Evolutionary conservation across 1,140 invertebrate species (phyloP), one percentile per base, ranked within the genome.

Genomic region (Zaprionus davidi): DNA sequence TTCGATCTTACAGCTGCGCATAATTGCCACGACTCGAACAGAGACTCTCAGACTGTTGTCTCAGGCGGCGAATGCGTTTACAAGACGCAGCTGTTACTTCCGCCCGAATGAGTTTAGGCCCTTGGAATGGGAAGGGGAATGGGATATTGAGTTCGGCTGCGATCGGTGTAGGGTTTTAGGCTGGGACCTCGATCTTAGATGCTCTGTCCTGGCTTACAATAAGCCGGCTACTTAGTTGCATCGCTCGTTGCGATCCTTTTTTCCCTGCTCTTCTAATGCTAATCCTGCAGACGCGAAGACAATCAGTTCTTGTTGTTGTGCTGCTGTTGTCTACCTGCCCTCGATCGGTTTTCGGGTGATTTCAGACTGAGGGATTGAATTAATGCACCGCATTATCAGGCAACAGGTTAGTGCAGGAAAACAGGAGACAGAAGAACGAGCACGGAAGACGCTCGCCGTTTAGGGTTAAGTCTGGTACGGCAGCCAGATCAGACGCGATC

Each of bases 51-150:
- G 67, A 56, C 59, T 59, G 15, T 22, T 60, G 69, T 55, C 44
- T 58, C 65, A 20, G 65, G 31, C 49, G 17, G 64, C 70, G 60
- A 64, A 41, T 79, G 81, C 80, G 75, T 82, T 65, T 78, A 73
- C 69, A 76, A 68, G 65, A 81, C 58, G 81, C 84, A 88, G 84
- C 84, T 88, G 84, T 88, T 88, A 88, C 85, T 88, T 88, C 84
- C 84, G 85, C 81, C 41, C 57, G 68, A 79, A 65, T 73, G 84
- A 57, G 70, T 76, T 57, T 62, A 11, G 46, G 53, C 41, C 15
- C 58, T 66, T 38, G n/a, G 34, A 51, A 46, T 44, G 41, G 38
- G 13, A 58, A 58, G 28, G 46, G 12, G 46, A 58, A 58, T 41
- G 46, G 12, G 46, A 34, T 31, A 3, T 57, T 77, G 59, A 59